Evolutionary conservation across 2,797 vertebrate species (phyloP), one percentile per base, ranked within the genome.

Genomic region (Nannoperca obscura): DNA sequence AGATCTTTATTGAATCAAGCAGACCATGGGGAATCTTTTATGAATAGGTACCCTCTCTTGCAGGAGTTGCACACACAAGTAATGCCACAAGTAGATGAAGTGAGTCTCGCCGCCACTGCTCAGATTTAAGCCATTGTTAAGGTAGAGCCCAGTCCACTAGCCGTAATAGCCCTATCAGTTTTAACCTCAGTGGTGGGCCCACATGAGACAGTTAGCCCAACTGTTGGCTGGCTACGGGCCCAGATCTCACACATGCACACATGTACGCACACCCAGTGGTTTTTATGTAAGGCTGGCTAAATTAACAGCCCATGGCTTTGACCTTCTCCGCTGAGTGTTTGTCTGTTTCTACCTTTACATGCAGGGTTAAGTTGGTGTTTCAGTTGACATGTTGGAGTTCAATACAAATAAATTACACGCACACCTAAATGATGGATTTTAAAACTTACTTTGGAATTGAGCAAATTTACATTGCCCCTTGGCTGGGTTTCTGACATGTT

Each of bases 191-290:
- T 47, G 40, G 52, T 52, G 68, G 76, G 73, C 62, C 30, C 22
- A 32, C 65, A 71, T 59, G 72, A 78, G 76, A 83, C 71, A 53
- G 65, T 74, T 59, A 70, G 60, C 49, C 59, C 78, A 81, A 73
- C 78, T 88, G 83, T 85, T 84, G 55, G 63, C 81, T 83, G 86
- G 81, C 78, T 49, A 13, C 30, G 80, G 61, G 66, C 88, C 82
- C 74, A 85, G 76, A 79, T 84, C 61, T 78, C 40, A 44, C n/a
- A 3, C 46, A 34, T 42, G 17, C 14, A 32, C 76, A 53, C 19
- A 77, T 19, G 64, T 30, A 82, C 36, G 47, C 19, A n/a, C 15
- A 40, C 76, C 46, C 22, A 75, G 47, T 65, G 53, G 55, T 52
- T 85, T 65, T 17, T 34, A 55, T 71, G 70, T 68, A 34, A 58